Percentiles rank a stretch among this genome's conserved stretches.
These are phyloP conservation scores for Syrrhaptes paradoxus DNA, from an alignment of 2,113 vertebrate genomes.

Conservation along the genomic window DNA sequence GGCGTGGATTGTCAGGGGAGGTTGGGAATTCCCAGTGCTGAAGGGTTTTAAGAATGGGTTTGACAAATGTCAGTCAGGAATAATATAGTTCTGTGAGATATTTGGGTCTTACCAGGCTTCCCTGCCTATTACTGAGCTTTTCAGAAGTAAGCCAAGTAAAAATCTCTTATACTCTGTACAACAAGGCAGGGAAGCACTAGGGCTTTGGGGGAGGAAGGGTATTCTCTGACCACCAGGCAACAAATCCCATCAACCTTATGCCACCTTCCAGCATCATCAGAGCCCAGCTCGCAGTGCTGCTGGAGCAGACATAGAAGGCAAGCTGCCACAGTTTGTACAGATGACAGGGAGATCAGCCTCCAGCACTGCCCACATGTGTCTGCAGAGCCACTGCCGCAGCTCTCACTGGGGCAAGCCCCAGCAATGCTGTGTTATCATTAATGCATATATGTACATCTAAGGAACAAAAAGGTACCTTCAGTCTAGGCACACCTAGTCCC, in stretches of 20 bases:
- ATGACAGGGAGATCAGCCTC: neutral
- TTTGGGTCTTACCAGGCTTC: neutral
- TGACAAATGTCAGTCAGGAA: neutral
- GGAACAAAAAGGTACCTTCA: neutral
- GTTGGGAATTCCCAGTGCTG: neutral
- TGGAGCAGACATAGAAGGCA: neutral
- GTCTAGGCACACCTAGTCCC: too few relatives aligned
- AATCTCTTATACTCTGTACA: neutral
- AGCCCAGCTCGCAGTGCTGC: neutral
- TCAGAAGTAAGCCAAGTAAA: neutral
- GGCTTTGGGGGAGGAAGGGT: neutral
- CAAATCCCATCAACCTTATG: neutral
- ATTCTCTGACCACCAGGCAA: neutral
- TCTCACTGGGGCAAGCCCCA: neutral
- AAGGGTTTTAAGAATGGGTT: neutral
- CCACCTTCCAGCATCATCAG: neutral
- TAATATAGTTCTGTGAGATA: neutral
- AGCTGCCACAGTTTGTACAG: neutral
- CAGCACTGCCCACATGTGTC: rapidly evolving
- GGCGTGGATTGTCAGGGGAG: neutral
- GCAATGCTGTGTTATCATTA: neutral
- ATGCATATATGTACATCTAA: rapidly evolving
- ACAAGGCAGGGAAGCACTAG: neutral
- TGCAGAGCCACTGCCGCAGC: neutral
- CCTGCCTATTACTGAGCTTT: neutral